phyloP scores from a whole-genome alignment of 2,113 vertebrate species.

The Ceyx cyanopectus region DNA sequence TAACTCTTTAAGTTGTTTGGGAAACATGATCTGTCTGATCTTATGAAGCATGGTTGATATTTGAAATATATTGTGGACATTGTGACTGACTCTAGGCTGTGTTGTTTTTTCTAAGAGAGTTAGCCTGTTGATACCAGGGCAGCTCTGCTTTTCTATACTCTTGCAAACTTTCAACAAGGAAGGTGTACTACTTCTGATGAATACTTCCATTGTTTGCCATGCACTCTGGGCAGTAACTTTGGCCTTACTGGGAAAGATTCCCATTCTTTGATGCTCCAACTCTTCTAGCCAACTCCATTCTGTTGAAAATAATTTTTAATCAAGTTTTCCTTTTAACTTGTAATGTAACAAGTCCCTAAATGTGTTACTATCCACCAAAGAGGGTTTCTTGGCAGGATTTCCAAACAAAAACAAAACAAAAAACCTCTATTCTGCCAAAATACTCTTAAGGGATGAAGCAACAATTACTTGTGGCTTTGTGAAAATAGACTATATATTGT shows the following conservation, averaged over 20 bases:
- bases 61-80: not conserved
- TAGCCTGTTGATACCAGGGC: not conserved
- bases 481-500: conserved; percentile 56
- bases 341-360: conserved; percentile 73
- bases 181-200: conserved; percentile 57
- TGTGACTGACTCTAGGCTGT: not conserved
- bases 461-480: conserved; percentile 70
- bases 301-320: conserved; percentile 70
- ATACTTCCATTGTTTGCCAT: conserved; percentile 70
- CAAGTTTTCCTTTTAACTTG: conserved; percentile 67
- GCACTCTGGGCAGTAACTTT: conserved; percentile 55
- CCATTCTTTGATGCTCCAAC: conserved; percentile 65
- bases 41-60: not conserved
- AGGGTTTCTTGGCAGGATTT: conserved; percentile 68
- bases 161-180: not conserved
- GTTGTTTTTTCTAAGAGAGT: not conserved
- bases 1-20: not conserved
- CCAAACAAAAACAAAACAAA: conserved; percentile 67
- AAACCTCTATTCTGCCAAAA: conserved; percentile 52
- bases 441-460: conserved; percentile 60
- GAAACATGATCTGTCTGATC: not conserved
- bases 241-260: conserved; percentile 68
- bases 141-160: not conserved
- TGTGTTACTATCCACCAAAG: conserved; percentile 69
- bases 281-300: conserved; percentile 49